Evolutionary conservation across 30 jellyfish, hydroid and myxozoan species (phyloP), one percentile per base, ranked within the genome.

Genomic region (Turritopsis rubra): DNA sequence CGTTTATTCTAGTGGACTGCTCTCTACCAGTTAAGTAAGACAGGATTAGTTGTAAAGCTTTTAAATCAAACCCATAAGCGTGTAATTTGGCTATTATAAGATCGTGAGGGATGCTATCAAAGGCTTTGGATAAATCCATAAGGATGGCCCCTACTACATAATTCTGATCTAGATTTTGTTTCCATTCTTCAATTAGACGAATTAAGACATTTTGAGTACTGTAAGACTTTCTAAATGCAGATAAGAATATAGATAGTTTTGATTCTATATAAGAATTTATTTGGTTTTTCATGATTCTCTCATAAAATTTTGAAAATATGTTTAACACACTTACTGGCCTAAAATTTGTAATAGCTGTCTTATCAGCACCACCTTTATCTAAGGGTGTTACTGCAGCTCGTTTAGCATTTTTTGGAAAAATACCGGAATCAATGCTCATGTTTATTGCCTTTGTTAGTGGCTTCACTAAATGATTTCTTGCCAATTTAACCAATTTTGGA

Each of bases 311-410:
- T 68, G 87, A 80, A 28, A 80, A 80, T 25, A 80, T 25, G 66
- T 22, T 80, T 8, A 65, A 77, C 28, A 65, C 71, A 71, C 85
- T 65, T 16, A 81, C 85, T 16, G 88, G 88, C 16, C 88, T 75
- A 65, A 65, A 81, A 22, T 81, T 81, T 22, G 52, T 81, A 54
- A 68, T 65, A 81, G 54, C 82, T 81, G 83, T n/a, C 52, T 52
- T n/a, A 66, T 81, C 74, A 21, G 71, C 72, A 65, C 68, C 88
- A 26, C 88, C 73, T 81, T 81, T 68, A 81, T 81, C 88, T 25
- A 81, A 65, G 71, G 85, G 85, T 25, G 82, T 54, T 71, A 68
- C 85, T 28, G 84, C 83, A 21, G 88, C 84, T 41, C 88, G 84
- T 25, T 81, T 81, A 30, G 70, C 85, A n/a, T 71, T 68, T 20